Evolutionary conservation across 2,888 invertebrate genomes (phyloP), one percentile per base, ranked within the genome.

Genomic region (Brachyptera risi): DNA sequence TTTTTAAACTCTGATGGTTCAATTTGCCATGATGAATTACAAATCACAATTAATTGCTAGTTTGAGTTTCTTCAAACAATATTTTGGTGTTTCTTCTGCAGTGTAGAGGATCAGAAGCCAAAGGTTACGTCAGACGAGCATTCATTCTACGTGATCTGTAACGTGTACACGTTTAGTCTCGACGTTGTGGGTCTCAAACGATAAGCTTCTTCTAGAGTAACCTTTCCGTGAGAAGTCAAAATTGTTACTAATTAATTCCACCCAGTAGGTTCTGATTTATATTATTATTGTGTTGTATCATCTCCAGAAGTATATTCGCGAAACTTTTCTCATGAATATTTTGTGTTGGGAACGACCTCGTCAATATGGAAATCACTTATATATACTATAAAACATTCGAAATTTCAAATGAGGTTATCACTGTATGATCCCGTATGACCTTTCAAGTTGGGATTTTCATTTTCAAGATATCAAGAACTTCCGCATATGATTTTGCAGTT

Each of bases 291-390:
- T n/a, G 11, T 11, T 7, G 11, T 31, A 31, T 31, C 11, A 47
- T 47, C 24, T 47, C 13, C 7, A 21, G n/a, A 44, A 23, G 7
- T 15, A 4, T 24, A 2, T 3, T 3, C 24, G 3, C 1, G 4
- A 47, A 47, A 47, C 11, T 47, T 47, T 47, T 47, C 47, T 21
- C 23, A 47, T 47, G 47, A 47, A 47, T 47, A 47, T 23, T 24
- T 47, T 47, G 11, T 31, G 31, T 31, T 31, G 5, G 31, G n/a
- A n/a, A n/a, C n/a, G n/a, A n/a, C n/a, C n/a, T n/a, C n/a, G n/a
- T n/a, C n/a, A n/a, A n/a, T n/a, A n/a, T n/a, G n/a, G n/a, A n/a
- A n/a, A n/a, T n/a, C n/a, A n/a, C n/a, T n/a, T n/a, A n/a, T n/a
- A n/a, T n/a, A n/a, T n/a, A n/a, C n/a, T n/a, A n/a, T n/a, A n/a